Base-by-base conservation (phyloP, 2,113 vertebrate genomes). In the Mustela nigripes region DNA sequence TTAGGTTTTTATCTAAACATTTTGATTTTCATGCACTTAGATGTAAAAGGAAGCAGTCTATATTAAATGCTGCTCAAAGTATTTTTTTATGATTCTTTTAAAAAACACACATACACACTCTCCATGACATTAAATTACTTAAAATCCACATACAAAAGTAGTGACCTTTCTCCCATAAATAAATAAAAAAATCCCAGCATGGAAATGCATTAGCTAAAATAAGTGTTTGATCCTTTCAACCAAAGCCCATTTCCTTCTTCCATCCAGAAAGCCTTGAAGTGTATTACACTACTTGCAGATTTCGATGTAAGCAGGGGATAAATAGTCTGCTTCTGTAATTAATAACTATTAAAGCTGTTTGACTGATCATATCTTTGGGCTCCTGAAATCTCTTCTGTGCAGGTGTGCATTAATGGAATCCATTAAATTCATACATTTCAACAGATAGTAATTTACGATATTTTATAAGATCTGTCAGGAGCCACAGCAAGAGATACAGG, bases 381-480 rank as follows among this genome's bases (percentile, higher is more conserved):
- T 98, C 97, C 97, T 97, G 96, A 97, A 99, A 98, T 99, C 98
- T 98, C 98, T 98, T 98, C 98, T 98, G 97, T 98, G 98, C 98
- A 98, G 98, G 97, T 99, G 98, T 98, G 97, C 97, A 98, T 99
- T 99, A 99, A 99, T 98, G 97, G 98, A 99, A 98, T 98, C 98
- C 98, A 99, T 99, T 99, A 99, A 98, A 99, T 99, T 99, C 97
- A 98, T 99, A 98, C 99, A 99, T 99, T 99, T 99, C 98, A 99
- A 98, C 98, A 98, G 99, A 99, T 98, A 99, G 98, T 98, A 99
- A 99, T 99, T 99, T 99, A 98, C 2, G 45, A 98, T 98, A 98
- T 98, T 98, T 99, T 99, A 98, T 98, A 98, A 99, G 98, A 99
- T 99, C 98, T 99, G 98, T 98, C 98, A 99, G 98, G 95, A 99